A percentile compares a stretch with the other conserved stretches of the same genome.
phyloP scores from a whole-genome alignment of 2,888 invertebrate genomes.

The Oscheius sp. region DNA sequence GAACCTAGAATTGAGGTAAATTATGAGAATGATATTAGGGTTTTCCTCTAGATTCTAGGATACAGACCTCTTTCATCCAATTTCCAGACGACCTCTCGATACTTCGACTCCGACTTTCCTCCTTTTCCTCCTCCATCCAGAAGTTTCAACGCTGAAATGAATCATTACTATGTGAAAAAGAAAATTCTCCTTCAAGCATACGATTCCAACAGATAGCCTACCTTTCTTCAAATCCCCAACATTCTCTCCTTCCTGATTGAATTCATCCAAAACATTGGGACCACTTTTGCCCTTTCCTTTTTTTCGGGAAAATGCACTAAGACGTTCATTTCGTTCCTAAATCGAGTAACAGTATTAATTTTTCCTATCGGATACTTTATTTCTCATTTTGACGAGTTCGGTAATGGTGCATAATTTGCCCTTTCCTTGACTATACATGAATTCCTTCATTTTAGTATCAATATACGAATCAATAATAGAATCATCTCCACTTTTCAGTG shows the following conservation, averaged over 20 bases:
- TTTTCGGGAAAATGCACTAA: slow-evolving; percentile 58
- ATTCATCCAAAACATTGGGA: slow-evolving; percentile 58
- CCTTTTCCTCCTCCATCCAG: slow-evolving; percentile 64
- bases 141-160: slow-evolving; percentile 58
- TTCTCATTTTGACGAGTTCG: slow-evolving; percentile 84
- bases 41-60: not conserved
- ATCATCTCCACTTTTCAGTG: slow-evolving; percentile 57
- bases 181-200: not conserved
- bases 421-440: slow-evolving; percentile 89
- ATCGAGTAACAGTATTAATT: slow-evolving; percentile 72
- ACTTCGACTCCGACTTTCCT: slow-evolving; percentile 74
- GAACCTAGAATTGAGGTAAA: slow-evolving; percentile 32
- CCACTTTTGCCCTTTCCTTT: slow-evolving; percentile 63
- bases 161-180: no score
- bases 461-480: slow-evolving; percentile 53
- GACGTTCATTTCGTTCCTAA: slow-evolving; percentile 75
- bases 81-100: slow-evolving; percentile 71
- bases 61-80: slow-evolving; percentile 50
- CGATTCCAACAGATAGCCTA: no score
- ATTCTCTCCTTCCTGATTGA: slow-evolving; percentile 57
- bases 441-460: slow-evolving; percentile 79
- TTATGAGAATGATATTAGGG: not conserved
- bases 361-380: slow-evolving; percentile 75
- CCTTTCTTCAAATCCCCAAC: slow-evolving; percentile 64
- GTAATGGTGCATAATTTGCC: slow-evolving; percentile 89